These are phyloP conservation scores for Aphelinus atriplicis DNA, from an alignment of 1,140 invertebrate genomes.

Conservation along the genomic window DNA sequence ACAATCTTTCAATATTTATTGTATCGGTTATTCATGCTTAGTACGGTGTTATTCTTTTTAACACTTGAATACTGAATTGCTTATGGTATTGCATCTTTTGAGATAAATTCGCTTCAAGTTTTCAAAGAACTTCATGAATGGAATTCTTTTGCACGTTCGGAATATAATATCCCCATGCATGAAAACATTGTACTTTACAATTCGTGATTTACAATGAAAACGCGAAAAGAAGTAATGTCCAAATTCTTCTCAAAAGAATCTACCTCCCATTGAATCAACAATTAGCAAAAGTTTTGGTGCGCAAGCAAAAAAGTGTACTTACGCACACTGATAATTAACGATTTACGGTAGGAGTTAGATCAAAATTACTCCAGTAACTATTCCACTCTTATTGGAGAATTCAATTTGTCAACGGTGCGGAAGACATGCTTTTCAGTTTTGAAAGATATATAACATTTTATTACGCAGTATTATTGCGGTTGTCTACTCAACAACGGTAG, in stretches of 20 bases:
- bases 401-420: slow-evolving; percentile 22
- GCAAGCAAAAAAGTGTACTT: slow-evolving; percentile 17
- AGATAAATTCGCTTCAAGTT: not conserved
- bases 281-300: slow-evolving; percentile 1
- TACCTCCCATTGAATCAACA: not conserved
- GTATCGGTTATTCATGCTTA: not conserved
- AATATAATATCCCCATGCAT: too few species aligned
- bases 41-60: slow-evolving; percentile 1
- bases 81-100: not conserved
- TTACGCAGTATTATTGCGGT: slow-evolving; percentile 10
- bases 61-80: not conserved
- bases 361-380: not conserved
- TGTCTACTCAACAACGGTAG: not conserved
- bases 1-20: not conserved
- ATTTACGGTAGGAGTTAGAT: slow-evolving; percentile 5
- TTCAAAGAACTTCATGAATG: too few species aligned
- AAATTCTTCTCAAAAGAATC: not conserved
- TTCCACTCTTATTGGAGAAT: slow-evolving; percentile 7
- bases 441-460: slow-evolving; percentile 4
- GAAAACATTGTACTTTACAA: too few species aligned
- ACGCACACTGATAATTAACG: slow-evolving; percentile 1
- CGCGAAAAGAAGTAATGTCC: not conserved
- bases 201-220: too few species aligned
- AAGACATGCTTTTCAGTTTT: slow-evolving; percentile 32
- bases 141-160: too few species aligned